These are phyloP conservation scores for Triplophysa rosa DNA, from an alignment of 2,113 vertebrate genomes.

Conservation along the genomic window DNA sequence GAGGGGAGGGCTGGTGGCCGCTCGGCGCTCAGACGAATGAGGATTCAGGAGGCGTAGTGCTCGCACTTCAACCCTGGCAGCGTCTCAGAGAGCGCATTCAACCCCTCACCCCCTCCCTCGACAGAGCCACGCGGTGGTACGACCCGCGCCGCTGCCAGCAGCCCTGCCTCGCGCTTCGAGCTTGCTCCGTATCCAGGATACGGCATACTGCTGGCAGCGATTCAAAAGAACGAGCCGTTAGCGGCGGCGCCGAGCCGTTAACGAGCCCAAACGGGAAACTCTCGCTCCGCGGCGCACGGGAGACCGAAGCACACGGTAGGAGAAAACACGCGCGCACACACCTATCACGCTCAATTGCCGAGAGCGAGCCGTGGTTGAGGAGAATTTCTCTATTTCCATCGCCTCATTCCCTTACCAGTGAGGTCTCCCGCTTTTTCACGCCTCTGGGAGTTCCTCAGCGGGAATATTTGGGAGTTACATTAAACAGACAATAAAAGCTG, in stretches of 20 bases:
- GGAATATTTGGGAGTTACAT: constrained; percentile 47
- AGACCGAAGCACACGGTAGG: constrained; percentile 47
- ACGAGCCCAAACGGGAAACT: constrained; percentile 65
- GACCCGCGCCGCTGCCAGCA: constrained; percentile 17
- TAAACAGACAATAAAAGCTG: constrained; percentile 61
- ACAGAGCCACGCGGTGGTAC: constrained; percentile 33
- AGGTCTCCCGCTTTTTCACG: constrained; percentile 2
- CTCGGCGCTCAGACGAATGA: constrained; percentile 41
- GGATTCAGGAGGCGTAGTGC: constrained; percentile 48
- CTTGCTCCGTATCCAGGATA: constrained; percentile 81
- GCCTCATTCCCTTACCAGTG: constrained; percentile 28
- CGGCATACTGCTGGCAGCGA: constrained; percentile 76
- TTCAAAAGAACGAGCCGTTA: constrained; percentile 64
- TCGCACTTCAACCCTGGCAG: constrained; percentile 43
- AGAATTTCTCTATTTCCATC: constrained; percentile 35
- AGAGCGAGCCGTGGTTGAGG: constrained; percentile 11
- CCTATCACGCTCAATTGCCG: constrained; percentile 13
- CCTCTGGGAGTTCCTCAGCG: constrained; percentile 42
- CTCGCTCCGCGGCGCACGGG: constrained; percentile 20
- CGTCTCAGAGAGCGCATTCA: constrained; percentile 17
- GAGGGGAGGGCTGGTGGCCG: constrained; percentile 27
- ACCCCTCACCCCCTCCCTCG: neutral
- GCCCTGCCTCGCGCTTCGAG: constrained; percentile 66
- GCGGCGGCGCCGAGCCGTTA: constrained; percentile 67
- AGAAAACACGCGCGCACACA: constrained; percentile 22